These are phyloP conservation scores for Tokudaia tokunoshimensis DNA, from an alignment of 2,797 vertebrate genomes.

Conservation along the genomic window DNA sequence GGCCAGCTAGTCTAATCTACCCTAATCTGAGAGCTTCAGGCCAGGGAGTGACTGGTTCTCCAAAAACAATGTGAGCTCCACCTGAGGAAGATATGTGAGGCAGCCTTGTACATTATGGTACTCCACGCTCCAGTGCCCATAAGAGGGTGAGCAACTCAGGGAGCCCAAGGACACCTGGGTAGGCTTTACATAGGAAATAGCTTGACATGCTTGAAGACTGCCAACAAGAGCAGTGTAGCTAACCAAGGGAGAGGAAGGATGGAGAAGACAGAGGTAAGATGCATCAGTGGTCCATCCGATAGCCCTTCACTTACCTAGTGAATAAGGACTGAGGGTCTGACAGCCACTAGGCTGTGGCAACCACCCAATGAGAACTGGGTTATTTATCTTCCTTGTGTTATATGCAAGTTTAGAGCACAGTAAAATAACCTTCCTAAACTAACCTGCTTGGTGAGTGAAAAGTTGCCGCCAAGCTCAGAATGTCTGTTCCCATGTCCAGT, in stretches of 20 bases:
- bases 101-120: not conserved
- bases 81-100: not conserved
- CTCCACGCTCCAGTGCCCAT: too few species aligned
- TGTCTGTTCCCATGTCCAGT: too few species aligned
- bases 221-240: not conserved
- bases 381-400: conserved; percentile 11
- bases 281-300: not conserved
- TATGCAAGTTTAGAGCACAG: not conserved
- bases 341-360: not conserved
- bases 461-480: not conserved
- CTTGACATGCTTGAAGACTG: not conserved
- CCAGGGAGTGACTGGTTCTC: not conserved
- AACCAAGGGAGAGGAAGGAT: not conserved
- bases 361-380: not conserved
- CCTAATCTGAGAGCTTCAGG: not conserved
- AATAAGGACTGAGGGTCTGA: not conserved
- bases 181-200: not conserved
- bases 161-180: not conserved
- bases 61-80: not conserved
- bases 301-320: not conserved
- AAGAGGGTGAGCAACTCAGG: not conserved
- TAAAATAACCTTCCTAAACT: not conserved
- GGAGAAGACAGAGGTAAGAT: not conserved
- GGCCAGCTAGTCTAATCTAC: not conserved
- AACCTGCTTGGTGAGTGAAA: not conserved